phyloP scores from a whole-genome alignment of 2,113 vertebrate genomes.

The Reinhardtius hippoglossoides region DNA sequence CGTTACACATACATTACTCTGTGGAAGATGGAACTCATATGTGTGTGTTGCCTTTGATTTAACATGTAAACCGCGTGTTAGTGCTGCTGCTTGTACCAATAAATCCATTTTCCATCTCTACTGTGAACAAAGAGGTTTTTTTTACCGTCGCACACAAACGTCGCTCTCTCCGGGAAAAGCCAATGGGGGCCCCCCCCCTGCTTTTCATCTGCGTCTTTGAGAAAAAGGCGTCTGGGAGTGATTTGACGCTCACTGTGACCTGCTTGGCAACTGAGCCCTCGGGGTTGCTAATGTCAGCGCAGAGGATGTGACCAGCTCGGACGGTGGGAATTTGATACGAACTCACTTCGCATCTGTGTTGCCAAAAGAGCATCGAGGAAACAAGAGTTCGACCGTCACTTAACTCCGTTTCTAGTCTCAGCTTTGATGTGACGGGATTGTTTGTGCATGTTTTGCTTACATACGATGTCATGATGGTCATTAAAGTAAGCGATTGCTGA shows the following conservation, averaged over 20 bases:
- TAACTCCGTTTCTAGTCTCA: not conserved
- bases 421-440: not conserved
- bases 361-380: conserved; percentile 36
- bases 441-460: not conserved
- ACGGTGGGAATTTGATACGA: conserved; percentile 68
- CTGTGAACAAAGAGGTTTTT: conserved; percentile 31
- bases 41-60: conserved; percentile 46
- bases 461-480: not conserved
- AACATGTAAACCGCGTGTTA: conserved; percentile 38
- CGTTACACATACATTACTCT: conserved; percentile 12
- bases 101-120: conserved; percentile 59
- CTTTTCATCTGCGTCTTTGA: conserved; percentile 44
- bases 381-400: conserved; percentile 10
- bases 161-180: conserved; percentile 32
- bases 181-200: conserved; percentile 24
- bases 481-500: not conserved
- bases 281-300: conserved; percentile 74
- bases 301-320: conserved; percentile 75
- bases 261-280: conserved; percentile 64
- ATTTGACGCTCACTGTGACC: conserved; percentile 78
- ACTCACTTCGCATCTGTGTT: conserved; percentile 51
- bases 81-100: conserved; percentile 69
- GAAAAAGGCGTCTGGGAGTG: conserved; percentile 66
- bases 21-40: conserved; percentile 20
- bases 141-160: conserved; percentile 24